A percentile compares a stretch with the other conserved stretches of the same genome.
phyloP scores from a whole-genome alignment of 2,888 invertebrate species.

The Habrosyne pyritoides region DNA sequence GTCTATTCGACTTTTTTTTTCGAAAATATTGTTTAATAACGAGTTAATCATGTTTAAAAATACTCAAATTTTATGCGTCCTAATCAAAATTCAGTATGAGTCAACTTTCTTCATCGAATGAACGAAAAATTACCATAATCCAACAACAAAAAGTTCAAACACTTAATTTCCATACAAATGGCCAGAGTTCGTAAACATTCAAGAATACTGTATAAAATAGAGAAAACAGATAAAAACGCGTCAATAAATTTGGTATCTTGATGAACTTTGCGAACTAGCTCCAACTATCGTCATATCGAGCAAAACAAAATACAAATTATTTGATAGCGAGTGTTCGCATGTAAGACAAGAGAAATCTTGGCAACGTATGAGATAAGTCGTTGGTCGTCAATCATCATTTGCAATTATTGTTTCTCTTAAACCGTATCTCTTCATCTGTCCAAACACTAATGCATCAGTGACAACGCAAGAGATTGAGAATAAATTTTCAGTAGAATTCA shows the following conservation, averaged over 20 bases:
- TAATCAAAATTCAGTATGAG: not conserved
- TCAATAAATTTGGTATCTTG: constrained; percentile 1
- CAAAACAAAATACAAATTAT: not conserved
- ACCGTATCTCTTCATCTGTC: constrained; percentile 2
- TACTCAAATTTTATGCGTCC: not conserved
- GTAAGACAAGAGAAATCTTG: constrained; percentile 17
- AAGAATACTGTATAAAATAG: not conserved
- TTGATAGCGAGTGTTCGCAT: not conserved
- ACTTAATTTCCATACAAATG: constrained; percentile 3
- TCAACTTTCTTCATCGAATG: not conserved
- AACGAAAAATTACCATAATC: not conserved
- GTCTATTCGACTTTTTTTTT: not conserved
- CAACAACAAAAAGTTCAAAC: constrained; percentile 1
- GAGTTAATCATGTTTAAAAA: not conserved
- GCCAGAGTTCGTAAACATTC: not conserved
- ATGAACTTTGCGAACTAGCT: not conserved
- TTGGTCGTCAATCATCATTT: constrained; percentile 21
- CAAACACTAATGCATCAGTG: not conserved
- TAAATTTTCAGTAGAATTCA: constrained; percentile 10
- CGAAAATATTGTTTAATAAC: not conserved
- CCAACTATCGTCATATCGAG: not conserved
- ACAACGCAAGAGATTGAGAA: not conserved
- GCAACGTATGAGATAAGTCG: constrained; percentile 18
- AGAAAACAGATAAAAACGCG: not conserved
- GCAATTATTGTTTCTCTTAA: constrained; percentile 1